Evolutionary conservation across 2,888 invertebrate species (phyloP).

Genomic region (Timema podura): DNA sequence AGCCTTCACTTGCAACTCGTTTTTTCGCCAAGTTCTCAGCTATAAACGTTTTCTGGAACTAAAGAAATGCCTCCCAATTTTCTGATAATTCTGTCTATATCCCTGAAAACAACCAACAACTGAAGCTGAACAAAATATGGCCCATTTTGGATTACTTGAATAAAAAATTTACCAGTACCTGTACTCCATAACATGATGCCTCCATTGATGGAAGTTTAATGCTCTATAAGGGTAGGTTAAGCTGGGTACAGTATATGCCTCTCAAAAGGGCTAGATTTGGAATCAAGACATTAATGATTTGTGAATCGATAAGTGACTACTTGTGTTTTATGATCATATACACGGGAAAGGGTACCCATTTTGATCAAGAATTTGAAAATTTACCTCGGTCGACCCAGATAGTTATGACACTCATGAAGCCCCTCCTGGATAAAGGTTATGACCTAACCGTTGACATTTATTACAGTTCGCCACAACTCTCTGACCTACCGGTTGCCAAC

Average conservation of each 20-base stretch:
- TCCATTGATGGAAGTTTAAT: neutral
- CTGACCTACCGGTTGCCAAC: neutral
- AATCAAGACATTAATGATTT: neutral
- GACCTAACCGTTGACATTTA: neutral
- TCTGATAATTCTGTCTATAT: neutral
- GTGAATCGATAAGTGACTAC: neutral
- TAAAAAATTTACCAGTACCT: neutral
- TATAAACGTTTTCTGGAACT: neutral
- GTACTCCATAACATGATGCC: neutral
- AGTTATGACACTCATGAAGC: neutral
- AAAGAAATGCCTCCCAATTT: neutral
- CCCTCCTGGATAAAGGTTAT: neutral
- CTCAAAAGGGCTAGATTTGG: slow-evolving; percentile 5
- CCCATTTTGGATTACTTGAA: neutral
- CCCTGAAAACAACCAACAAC: neutral
- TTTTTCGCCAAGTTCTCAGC: neutral
- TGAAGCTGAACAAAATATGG: neutral
- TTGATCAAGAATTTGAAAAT: neutral
- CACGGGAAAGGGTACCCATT: neutral
- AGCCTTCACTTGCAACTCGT: neutral
- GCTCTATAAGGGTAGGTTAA: neutral
- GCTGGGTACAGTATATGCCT: neutral
- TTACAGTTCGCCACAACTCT: neutral
- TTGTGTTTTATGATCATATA: neutral
- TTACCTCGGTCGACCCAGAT: neutral